A percentile compares a stretch with the other conserved stretches of the same genome.
Evolutionary conservation across 2,888 invertebrate species (phyloP).

Genomic region (Drosophila prostipennis): DNA sequence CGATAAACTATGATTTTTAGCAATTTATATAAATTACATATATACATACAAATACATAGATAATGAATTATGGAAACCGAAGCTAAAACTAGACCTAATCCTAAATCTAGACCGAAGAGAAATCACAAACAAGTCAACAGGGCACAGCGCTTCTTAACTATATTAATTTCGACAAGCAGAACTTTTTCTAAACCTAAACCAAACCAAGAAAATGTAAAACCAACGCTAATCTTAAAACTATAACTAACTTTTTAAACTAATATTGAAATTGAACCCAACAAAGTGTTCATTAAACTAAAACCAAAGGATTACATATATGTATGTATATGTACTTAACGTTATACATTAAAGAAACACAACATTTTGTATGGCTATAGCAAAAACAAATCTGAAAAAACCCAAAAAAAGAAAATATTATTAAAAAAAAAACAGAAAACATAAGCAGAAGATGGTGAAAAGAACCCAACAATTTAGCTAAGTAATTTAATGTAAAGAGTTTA

Average conservation of each 20-base stretch:
- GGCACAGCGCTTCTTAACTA: slow-evolving; percentile 79
- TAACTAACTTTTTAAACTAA: slow-evolving; percentile 72
- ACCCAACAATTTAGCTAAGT: slow-evolving; percentile 67
- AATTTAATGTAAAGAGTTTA: slow-evolving; percentile 74
- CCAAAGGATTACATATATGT: slow-evolving; percentile 33
- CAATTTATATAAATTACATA: slow-evolving; percentile 61
- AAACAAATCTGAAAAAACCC: slow-evolving; percentile 21
- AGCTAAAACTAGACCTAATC: slow-evolving; percentile 38
- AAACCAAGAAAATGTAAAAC: slow-evolving; percentile 51
- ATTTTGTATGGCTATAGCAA: slow-evolving; percentile 75
- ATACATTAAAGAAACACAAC: slow-evolving; percentile 53
- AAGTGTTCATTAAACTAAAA: slow-evolving; percentile 82
- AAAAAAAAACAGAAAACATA: slow-evolving; percentile 18
- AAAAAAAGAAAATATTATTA: slow-evolving; percentile 15
- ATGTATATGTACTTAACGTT: slow-evolving; percentile 45
- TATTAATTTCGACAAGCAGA: slow-evolving; percentile 60
- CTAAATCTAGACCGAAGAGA: slow-evolving; percentile 40
- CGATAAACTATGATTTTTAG: slow-evolving; percentile 68
- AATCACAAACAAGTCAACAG: slow-evolving; percentile 71
- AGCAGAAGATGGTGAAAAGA: slow-evolving; percentile 37
- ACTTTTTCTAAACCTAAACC: slow-evolving; percentile 59
- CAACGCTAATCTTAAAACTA: slow-evolving; percentile 70
- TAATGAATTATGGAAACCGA: slow-evolving; percentile 39
- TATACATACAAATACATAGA: slow-evolving; percentile 45
- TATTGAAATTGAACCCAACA: slow-evolving; percentile 82